Conservation (phyloP, 2,797 vertebrate genomes). For the Tamandua tetradactyla region DNA sequence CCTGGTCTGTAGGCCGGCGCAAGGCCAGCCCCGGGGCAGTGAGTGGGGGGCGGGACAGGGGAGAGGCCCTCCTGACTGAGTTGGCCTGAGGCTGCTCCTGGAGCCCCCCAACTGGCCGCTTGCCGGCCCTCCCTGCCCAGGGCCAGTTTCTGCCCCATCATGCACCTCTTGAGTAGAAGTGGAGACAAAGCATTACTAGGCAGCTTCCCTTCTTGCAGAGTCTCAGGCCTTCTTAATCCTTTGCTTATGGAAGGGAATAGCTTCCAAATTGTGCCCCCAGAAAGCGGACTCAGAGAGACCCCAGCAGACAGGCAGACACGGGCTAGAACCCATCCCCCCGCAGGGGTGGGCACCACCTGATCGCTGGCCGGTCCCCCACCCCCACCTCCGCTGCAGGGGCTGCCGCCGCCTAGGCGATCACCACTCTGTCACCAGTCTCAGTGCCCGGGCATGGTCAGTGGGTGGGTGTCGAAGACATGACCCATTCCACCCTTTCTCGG, state of each 20-base stretch:
- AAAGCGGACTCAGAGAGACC: neutral
- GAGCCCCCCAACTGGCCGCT: neutral
- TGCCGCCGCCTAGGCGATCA: neutral
- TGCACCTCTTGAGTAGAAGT: neutral
- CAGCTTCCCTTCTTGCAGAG: neutral
- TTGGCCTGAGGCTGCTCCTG: neutral
- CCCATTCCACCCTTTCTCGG: neutral
- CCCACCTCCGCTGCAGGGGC: too few relatives aligned
- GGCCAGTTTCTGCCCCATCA: slow-evolving; percentile 34
- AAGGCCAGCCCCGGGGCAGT: neutral
- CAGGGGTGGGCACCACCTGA: neutral
- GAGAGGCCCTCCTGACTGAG: neutral
- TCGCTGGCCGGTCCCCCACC: fast-evolving
- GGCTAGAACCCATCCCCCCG: neutral
- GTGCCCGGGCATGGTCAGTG: too few relatives aligned
- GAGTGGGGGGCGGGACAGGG: too few relatives aligned
- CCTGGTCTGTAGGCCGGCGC: neutral
- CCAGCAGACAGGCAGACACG: neutral
- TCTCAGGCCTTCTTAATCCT: neutral
- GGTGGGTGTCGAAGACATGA: neutral
- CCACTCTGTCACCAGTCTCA: neutral
- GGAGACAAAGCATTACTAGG: neutral
- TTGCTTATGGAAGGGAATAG: neutral
- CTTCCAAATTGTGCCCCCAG: neutral
- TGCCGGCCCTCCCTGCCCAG: neutral